Conservation (phyloP, 1,140 invertebrate genomes). For the Archivesica marissinica region DNA sequence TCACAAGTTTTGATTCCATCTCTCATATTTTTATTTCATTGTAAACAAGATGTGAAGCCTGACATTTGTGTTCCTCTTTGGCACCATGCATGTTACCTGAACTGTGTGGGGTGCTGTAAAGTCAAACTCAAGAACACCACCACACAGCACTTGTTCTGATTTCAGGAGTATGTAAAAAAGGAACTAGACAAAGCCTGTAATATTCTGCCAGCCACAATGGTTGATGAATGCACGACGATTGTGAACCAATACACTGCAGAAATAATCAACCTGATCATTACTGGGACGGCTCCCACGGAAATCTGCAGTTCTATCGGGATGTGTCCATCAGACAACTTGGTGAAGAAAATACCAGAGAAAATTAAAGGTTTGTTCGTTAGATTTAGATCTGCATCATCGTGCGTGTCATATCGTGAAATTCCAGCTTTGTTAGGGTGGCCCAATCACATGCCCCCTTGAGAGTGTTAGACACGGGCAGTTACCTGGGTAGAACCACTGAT, state of each 20-base stretch:
- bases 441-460: too few relatives aligned
- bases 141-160: too few relatives aligned
- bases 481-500: too few relatives aligned
- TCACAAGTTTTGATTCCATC: too few relatives aligned
- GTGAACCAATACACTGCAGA: constrained; percentile 91
- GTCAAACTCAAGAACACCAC: background rate
- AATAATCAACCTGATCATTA: constrained; percentile 89
- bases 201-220: constrained; percentile 88
- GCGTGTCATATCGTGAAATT: too few relatives aligned
- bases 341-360: constrained; percentile 1
- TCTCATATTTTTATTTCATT: too few relatives aligned
- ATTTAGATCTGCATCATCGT: too few relatives aligned
- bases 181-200: constrained; percentile 90
- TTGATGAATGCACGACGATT: constrained; percentile 90
- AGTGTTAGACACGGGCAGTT: too few relatives aligned
- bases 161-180: constrained; percentile 89
- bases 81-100: background rate
- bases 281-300: constrained; percentile 87
- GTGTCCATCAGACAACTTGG: constrained; percentile 83
- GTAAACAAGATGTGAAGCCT: background rate
- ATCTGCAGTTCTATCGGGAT: constrained; percentile 89
- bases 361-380: constrained; percentile 9
- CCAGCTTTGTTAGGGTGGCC: too few relatives aligned
- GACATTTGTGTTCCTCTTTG: background rate
- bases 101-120: too few relatives aligned